Evolutionary conservation across 1,140 invertebrate genomes (phyloP).

Genomic region (Aradophagus sp.): DNA sequence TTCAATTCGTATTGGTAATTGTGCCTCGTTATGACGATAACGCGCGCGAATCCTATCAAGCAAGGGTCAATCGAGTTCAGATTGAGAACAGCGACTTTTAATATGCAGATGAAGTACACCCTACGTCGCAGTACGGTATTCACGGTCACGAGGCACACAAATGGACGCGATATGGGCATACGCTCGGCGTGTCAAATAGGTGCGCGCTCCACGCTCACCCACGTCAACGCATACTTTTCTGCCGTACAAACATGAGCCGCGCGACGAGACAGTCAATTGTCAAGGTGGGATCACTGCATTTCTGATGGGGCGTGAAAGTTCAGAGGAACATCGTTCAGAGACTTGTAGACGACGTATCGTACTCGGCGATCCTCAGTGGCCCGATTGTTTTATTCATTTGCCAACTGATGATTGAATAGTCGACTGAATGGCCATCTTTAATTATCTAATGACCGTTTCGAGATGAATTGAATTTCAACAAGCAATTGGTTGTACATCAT

Average conservation of each 20-base stretch:
- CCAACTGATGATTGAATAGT: no score
- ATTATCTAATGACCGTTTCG: no score
- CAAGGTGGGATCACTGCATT: constrained; percentile 23
- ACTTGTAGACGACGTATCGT: no score
- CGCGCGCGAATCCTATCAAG: constrained; percentile 4
- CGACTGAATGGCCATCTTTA: no score
- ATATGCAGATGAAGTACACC: constrained; percentile 49
- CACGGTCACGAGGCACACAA: constrained; percentile 48
- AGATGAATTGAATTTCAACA: no score
- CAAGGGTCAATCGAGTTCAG: constrained; percentile 48
- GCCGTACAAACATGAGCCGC: constrained; percentile 8
- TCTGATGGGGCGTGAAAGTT: constrained; percentile 11
- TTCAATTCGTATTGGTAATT: no score
- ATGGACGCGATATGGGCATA: constrained; percentile 23
- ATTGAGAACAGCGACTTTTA: constrained; percentile 39
- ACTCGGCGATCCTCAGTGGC: no score
- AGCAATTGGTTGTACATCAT: no score
- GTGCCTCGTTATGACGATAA: no score
- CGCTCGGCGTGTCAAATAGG: constrained; percentile 36
- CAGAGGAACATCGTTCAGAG: background rate
- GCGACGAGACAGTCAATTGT: constrained; percentile 28
- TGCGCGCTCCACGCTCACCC: constrained; percentile 20
- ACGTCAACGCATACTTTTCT: constrained; percentile 33
- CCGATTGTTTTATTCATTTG: no score
- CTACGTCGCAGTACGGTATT: constrained; percentile 43